Conservation (phyloP, 2,797 vertebrate genomes). For the Nyctalus aviator region DNA sequence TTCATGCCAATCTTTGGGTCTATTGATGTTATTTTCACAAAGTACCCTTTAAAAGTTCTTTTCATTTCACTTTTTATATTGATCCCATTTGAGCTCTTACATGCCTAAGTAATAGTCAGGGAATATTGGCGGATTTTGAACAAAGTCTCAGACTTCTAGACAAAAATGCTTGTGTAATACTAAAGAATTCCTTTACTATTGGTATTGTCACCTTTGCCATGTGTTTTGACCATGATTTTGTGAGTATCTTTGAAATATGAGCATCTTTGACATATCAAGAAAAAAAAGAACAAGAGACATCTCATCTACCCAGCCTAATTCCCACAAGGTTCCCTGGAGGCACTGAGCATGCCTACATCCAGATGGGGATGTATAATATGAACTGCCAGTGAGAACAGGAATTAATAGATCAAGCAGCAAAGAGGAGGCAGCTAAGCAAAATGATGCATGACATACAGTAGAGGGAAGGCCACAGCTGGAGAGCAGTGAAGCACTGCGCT, state of each 20-base stretch:
- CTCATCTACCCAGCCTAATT: constrained; percentile 32
- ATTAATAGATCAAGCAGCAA: constrained; percentile 59
- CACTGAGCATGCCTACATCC: constrained; percentile 20
- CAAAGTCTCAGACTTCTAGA: neutral
- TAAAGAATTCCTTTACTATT: neutral
- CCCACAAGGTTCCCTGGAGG: neutral
- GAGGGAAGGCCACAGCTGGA: constrained; percentile 36
- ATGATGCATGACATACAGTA: neutral
- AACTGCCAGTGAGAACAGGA: constrained; percentile 39
- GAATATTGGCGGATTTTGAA: constrained; percentile 17
- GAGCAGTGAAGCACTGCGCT: neutral
- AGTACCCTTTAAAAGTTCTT: neutral
- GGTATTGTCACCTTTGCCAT: neutral
- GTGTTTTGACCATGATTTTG: neutral
- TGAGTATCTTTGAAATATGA: constrained; percentile 48
- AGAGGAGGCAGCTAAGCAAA: constrained; percentile 53
- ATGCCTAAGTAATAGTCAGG: neutral
- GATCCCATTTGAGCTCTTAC: neutral
- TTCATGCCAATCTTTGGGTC: neutral
- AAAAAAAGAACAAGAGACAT: constrained; percentile 43
- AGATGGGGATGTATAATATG: constrained; percentile 55
- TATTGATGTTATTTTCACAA: neutral
- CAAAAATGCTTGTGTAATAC: neutral
- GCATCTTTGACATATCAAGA: constrained; percentile 42
- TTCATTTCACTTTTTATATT: neutral